phyloP scores from a whole-genome alignment of 1,140 invertebrate species.

The Gryllus bimaculatus region DNA sequence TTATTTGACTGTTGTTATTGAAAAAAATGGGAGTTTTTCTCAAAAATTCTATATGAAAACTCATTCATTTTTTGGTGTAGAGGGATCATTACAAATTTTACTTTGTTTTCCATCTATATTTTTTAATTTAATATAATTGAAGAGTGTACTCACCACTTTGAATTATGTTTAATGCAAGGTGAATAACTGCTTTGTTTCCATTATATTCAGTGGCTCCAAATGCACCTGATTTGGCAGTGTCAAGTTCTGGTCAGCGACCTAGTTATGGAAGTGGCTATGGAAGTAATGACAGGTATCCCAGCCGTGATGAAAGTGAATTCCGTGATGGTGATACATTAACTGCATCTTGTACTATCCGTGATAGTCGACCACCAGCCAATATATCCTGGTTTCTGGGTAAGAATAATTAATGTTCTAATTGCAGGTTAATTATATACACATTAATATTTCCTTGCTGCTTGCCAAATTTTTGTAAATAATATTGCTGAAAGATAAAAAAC shows the following conservation, averaged over 20 bases:
- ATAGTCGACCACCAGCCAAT: conserved; percentile 59
- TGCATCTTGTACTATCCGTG: conserved; percentile 52
- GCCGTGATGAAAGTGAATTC: background rate
- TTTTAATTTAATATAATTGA: background rate
- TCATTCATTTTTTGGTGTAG: no score
- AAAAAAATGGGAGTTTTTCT: no score
- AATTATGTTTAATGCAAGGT: no score
- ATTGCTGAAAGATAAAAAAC: no score
- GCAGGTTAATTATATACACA: background rate
- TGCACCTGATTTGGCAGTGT: conserved; percentile 43
- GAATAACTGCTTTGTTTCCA: no score
- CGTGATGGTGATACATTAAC: conserved; percentile 48
- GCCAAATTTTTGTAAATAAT: no score
- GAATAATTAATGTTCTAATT: conserved; percentile 19
- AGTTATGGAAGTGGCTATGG: conserved; percentile 31
- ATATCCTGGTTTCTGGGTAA: conserved; percentile 57
- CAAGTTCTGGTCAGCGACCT: conserved; percentile 23
- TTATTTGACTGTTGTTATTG: no score
- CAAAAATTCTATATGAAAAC: no score
- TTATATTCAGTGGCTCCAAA: conserved; percentile 46
- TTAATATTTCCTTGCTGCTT: no score
- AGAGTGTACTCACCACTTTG: no score
- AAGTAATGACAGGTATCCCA: conserved; percentile 32
- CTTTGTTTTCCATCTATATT: background rate
- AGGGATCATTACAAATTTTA: background rate